Evolutionary conservation across 2,888 invertebrate genomes (phyloP).

Genomic region (Abscondita cerata): DNA sequence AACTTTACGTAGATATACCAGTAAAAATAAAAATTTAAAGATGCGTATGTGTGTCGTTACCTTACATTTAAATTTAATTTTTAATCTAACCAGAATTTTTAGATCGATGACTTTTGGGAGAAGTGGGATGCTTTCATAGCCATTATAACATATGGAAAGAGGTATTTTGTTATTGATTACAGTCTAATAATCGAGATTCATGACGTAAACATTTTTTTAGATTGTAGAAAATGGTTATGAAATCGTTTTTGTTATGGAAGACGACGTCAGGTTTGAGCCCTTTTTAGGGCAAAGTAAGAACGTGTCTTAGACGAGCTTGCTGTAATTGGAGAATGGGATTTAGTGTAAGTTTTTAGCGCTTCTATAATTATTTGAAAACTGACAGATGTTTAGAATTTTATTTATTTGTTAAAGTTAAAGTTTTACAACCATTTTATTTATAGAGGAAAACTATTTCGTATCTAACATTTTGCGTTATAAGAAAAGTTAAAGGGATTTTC

Average conservation of each 20-base stretch:
- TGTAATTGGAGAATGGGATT: constrained; percentile 78
- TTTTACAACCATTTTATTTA: no score
- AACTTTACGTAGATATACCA: no score
- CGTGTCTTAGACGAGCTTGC: constrained; percentile 71
- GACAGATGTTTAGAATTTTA: no score
- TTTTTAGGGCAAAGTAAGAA: constrained; percentile 74
- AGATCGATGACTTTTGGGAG: constrained; percentile 96
- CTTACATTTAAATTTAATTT: no score
- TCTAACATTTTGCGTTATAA: no score
- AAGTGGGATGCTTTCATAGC: constrained; percentile 97
- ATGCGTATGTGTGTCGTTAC: no score
- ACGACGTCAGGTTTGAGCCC: constrained; percentile 92
- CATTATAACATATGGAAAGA: constrained; percentile 91
- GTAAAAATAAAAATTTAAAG: no score
- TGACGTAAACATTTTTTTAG: constrained; percentile 54
- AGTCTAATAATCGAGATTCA: background rate
- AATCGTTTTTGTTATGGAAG: constrained; percentile 86
- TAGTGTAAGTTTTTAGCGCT: constrained; percentile 91
- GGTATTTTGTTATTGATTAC: constrained; percentile 62
- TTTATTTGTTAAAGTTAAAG: no score
- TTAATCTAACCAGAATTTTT: no score
- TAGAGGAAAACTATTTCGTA: no score
- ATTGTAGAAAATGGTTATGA: constrained; percentile 66
- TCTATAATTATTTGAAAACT: no score
- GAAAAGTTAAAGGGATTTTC: no score